phyloP scores from a whole-genome alignment of 2,888 invertebrate genomes.

The Papilio demoleus region DNA sequence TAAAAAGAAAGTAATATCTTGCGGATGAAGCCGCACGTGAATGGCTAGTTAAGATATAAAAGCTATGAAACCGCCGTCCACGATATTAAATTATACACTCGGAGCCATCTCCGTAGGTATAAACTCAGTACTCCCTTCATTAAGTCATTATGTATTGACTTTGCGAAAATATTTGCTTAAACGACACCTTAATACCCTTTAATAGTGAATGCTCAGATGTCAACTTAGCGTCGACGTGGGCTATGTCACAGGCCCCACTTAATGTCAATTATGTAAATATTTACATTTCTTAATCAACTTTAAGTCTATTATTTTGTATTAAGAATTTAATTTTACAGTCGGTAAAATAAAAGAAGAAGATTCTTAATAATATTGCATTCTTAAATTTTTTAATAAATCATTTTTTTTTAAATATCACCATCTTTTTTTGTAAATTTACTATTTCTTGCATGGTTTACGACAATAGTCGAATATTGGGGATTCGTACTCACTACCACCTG shows the following conservation, averaged over 20 bases:
- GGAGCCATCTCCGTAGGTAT: constrained; percentile 49
- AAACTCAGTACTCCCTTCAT: constrained; percentile 47
- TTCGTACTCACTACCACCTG: too few relatives aligned
- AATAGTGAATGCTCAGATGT: constrained; percentile 34
- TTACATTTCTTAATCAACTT: constrained; percentile 25
- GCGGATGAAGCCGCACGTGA: too few relatives aligned
- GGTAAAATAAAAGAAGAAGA: neutral
- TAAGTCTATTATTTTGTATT: constrained; percentile 5
- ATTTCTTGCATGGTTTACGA: too few relatives aligned
- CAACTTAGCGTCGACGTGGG: constrained; percentile 16
- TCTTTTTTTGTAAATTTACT: too few relatives aligned
- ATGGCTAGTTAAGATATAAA: constrained; percentile 59
- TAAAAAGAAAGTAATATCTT: too few relatives aligned
- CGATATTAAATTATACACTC: constrained; percentile 51
- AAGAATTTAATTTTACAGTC: constrained; percentile 16
- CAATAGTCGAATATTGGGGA: too few relatives aligned
- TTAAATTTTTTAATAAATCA: neutral
- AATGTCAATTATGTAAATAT: constrained; percentile 29
- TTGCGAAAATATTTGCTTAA: constrained; percentile 44
- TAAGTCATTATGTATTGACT: constrained; percentile 49
- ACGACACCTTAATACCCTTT: constrained; percentile 36
- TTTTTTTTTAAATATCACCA: too few relatives aligned
- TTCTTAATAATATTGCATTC: neutral
- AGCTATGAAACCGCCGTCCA: constrained; percentile 46
- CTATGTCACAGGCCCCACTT: constrained; percentile 12